Conservation (phyloP, 2,888 invertebrate genomes). For the Chesias legatella region DNA sequence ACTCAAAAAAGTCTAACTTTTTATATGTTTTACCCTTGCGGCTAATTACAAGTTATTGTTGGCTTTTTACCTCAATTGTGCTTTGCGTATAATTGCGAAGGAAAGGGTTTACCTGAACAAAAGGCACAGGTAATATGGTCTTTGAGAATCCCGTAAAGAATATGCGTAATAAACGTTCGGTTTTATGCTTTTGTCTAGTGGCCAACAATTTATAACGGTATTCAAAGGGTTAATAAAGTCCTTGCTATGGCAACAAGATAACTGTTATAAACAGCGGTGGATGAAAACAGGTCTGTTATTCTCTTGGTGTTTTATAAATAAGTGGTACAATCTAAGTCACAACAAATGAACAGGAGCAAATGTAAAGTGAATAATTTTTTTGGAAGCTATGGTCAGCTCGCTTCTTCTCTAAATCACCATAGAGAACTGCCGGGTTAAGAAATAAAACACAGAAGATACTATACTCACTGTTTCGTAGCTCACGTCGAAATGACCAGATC, state of each 20-base stretch:
- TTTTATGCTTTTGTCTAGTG: constrained; percentile 15
- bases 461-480: constrained; percentile 22
- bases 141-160: constrained; percentile 16
- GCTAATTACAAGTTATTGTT: constrained; percentile 6
- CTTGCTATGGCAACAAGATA: neutral
- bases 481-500: constrained; percentile 25
- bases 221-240: neutral
- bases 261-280: too few species aligned
- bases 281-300: too few species aligned
- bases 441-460: neutral
- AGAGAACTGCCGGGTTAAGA: too few species aligned
- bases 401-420: too few species aligned
- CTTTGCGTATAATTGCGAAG: constrained; percentile 18
- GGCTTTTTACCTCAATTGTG: constrained; percentile 13
- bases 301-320: too few species aligned
- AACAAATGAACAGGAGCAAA: too few species aligned
- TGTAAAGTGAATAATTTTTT: too few species aligned
- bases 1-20: too few species aligned
- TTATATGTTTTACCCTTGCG: too few species aligned
- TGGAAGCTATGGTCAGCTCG: too few species aligned
- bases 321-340: too few species aligned
- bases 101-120: constrained; percentile 24
- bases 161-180: constrained; percentile 16
- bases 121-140: constrained; percentile 24
- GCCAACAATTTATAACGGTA: constrained; percentile 8